Conservation (phyloP, 53 echinoderm and acorn worm species). For the Antedon mediterranea region DNA sequence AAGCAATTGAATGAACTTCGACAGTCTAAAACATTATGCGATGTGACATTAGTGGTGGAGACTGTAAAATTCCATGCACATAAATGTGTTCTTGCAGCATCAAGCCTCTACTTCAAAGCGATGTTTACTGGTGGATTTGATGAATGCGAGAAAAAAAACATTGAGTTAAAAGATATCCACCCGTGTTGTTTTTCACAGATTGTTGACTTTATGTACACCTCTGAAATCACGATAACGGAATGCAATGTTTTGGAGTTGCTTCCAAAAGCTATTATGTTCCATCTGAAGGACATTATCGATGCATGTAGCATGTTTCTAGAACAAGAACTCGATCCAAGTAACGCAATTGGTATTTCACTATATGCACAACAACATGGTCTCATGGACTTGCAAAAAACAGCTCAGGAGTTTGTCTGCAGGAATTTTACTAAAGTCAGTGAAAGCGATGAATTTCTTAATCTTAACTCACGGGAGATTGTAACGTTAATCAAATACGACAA, state of each 20-base stretch:
- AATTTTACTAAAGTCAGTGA: conserved; percentile 82
- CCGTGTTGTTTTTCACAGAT: conserved; percentile 82
- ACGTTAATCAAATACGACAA: conserved; percentile 67
- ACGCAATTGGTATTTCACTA: conserved; percentile 79
- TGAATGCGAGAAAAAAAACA: conserved; percentile 61
- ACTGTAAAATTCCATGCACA: conserved; percentile 73
- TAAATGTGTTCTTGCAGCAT: conserved; percentile 74
- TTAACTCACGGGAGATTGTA: conserved; percentile 54
- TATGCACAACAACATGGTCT: conserved; percentile 71
- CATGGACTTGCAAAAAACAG: conserved; percentile 39
- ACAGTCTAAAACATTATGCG: conserved; percentile 64
- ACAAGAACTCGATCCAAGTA: conserved; percentile 77
- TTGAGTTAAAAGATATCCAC: conserved; percentile 80
- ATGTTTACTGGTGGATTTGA: conserved; percentile 85
- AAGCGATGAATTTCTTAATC: conserved; percentile 81
- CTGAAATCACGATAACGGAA: conserved; percentile 59
- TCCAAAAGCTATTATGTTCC: conserved; percentile 81
- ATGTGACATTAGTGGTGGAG: conserved; percentile 71
- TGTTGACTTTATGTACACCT: conserved; percentile 90
- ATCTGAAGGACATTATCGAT: conserved; percentile 68
- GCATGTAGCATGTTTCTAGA: conserved; percentile 79
- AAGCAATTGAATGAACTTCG: conserved; percentile 64
- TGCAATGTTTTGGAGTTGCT: conserved; percentile 65
- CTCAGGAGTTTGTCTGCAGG: conserved; percentile 62
- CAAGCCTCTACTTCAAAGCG: conserved; percentile 87